phyloP scores from a whole-genome alignment of 1,140 invertebrate genomes.

The Drosophila kohkoa region DNA sequence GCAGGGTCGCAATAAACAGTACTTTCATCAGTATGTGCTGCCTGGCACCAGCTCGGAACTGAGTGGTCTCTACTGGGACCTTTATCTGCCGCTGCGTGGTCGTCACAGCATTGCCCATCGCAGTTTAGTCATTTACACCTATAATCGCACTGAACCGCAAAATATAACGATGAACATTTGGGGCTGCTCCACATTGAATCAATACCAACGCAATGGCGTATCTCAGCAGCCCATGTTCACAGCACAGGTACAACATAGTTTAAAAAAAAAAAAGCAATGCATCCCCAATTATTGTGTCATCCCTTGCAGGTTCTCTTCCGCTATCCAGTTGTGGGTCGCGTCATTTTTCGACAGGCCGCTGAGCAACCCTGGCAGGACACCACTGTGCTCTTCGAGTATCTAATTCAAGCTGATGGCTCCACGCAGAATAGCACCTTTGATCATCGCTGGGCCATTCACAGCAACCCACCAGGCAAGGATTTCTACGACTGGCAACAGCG shows the following conservation, averaged over 20 bases:
- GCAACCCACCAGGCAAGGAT: slow-evolving; percentile 89
- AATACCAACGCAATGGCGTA: slow-evolving; percentile 88
- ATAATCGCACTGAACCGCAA: slow-evolving; percentile 84
- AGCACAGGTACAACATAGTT: slow-evolving; percentile 85
- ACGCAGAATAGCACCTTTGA: slow-evolving; percentile 91
- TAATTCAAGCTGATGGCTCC: slow-evolving; percentile 95
- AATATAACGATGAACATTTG: slow-evolving; percentile 87
- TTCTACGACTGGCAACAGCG: slow-evolving; percentile 96
- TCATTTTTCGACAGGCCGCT: slow-evolving; percentile 93
- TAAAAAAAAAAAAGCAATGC: neutral
- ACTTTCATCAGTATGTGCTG: slow-evolving; percentile 88
- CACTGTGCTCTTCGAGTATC: slow-evolving; percentile 89
- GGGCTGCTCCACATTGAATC: slow-evolving; percentile 88
- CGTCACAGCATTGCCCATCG: slow-evolving; percentile 91
- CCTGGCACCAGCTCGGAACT: slow-evolving; percentile 89
- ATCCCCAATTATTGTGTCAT: too few species aligned
- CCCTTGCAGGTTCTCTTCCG: slow-evolving; percentile 87
- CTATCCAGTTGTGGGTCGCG: slow-evolving; percentile 94
- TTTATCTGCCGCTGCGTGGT: slow-evolving; percentile 94
- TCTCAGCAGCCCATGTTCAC: slow-evolving; percentile 90
- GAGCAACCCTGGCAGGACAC: slow-evolving; percentile 94
- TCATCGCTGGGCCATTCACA: slow-evolving; percentile 90
- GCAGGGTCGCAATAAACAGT: slow-evolving; percentile 89
- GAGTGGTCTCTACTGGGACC: slow-evolving; percentile 92
- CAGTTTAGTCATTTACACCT: slow-evolving; percentile 93